Conservation (phyloP, 2,888 invertebrate species). For the Drosophila helvetica region DNA sequence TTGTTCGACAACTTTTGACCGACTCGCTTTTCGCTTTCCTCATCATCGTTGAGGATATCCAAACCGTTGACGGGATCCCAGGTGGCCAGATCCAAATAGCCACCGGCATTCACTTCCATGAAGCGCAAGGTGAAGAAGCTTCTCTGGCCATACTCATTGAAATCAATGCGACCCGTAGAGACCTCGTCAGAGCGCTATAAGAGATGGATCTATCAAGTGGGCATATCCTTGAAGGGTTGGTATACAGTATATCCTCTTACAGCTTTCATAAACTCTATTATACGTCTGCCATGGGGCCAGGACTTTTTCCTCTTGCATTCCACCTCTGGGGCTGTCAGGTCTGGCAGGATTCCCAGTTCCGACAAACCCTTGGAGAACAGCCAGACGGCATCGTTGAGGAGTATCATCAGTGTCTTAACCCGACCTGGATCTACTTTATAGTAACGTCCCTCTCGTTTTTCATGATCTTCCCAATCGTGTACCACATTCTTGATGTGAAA, state of each 20-base stretch:
- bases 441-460: conserved; percentile 77
- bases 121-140: conserved; percentile 88
- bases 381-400: conserved; percentile 89
- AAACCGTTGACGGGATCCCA: conserved; percentile 83
- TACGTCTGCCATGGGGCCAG: conserved; percentile 87
- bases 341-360: conserved; percentile 81
- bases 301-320: conserved; percentile 84
- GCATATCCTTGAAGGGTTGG: not conserved
- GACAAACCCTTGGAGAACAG: conserved; percentile 86
- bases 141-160: conserved; percentile 87
- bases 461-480: conserved; percentile 83
- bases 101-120: conserved; percentile 86
- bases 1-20: conserved; percentile 86
- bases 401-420: conserved; percentile 86
- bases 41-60: conserved; percentile 85
- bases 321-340: conserved; percentile 73
- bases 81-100: conserved; percentile 85
- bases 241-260: conserved; percentile 82
- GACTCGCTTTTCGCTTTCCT: conserved; percentile 86
- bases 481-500: conserved; percentile 82
- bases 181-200: conserved; percentile 80
- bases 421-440: conserved; percentile 72
- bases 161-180: conserved; percentile 82
- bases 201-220: not conserved
- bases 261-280: conserved; percentile 88